A percentile compares a stretch with the other conserved stretches of the same genome.
Evolutionary conservation across 1,140 invertebrate species (phyloP).

Genomic region (Drosophila simulans): DNA sequence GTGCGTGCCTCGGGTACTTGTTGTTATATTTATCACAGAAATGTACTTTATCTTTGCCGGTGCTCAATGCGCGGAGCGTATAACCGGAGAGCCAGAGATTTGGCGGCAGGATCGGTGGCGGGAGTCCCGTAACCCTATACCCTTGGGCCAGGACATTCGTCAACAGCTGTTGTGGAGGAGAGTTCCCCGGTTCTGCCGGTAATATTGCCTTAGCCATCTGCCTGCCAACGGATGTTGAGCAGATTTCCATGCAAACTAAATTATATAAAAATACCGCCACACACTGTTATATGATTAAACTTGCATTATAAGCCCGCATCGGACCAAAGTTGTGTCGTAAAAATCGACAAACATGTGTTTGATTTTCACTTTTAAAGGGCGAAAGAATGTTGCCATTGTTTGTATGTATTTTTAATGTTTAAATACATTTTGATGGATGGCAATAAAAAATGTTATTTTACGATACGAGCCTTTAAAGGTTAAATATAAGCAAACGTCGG

Average conservation of each 20-base stretch:
- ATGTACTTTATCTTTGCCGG: conserved; percentile 77
- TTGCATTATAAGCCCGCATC: conserved; percentile 65
- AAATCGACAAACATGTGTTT: conserved; percentile 63
- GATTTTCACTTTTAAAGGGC: conserved; percentile 67
- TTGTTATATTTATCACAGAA: conserved; percentile 81
- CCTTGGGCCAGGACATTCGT: conserved; percentile 64
- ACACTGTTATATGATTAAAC: conserved; percentile 74
- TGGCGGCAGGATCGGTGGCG: conserved; percentile 21
- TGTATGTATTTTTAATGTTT: conserved; percentile 63
- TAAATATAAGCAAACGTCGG: neutral
- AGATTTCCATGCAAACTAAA: conserved; percentile 33
- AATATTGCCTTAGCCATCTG: conserved; percentile 68
- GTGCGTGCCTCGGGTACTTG: conserved; percentile 80
- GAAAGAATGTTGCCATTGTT: conserved; percentile 43
- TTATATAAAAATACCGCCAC: conserved; percentile 29
- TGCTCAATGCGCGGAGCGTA: conserved; percentile 41
- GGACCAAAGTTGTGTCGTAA: conserved; percentile 55
- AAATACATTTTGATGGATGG: conserved; percentile 49
- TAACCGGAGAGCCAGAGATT: conserved; percentile 13
- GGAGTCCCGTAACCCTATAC: conserved; percentile 37
- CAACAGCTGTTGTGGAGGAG: conserved; percentile 60
- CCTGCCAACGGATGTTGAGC: conserved; percentile 21
- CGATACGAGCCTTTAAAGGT: neutral
- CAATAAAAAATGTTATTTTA: conserved; percentile 51
- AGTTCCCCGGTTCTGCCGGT: conserved; percentile 43